Evolutionary conservation across 2,797 vertebrate genomes (phyloP).

Genomic region (Threskiornis aethiopicus): DNA sequence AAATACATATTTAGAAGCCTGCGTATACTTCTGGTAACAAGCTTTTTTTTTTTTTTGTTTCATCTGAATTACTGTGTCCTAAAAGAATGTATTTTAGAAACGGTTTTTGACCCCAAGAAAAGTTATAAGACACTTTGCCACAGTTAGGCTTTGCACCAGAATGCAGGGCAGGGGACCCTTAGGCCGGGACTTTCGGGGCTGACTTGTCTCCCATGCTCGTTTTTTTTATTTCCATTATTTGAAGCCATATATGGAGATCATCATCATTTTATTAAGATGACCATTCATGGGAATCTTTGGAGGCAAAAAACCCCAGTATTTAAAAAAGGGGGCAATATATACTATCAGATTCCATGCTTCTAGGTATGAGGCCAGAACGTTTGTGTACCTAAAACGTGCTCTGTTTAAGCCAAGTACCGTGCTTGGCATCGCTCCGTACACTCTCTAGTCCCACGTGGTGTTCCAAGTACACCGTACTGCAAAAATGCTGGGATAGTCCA

Average conservation of each 20-base stretch:
- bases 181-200: neutral
- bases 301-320: neutral
- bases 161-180: neutral
- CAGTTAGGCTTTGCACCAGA: neutral
- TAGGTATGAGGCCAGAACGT: neutral
- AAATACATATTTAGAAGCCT: neutral
- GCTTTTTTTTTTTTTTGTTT: neutral
- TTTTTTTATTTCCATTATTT: neutral
- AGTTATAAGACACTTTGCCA: accelerated
- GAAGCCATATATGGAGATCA: neutral
- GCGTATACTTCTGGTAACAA: neutral
- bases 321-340: neutral
- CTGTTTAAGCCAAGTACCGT: neutral
- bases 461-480: neutral
- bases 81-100: neutral
- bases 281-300: neutral
- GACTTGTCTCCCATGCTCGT: neutral
- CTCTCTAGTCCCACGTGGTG: neutral
- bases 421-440: neutral
- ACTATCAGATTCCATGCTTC: neutral
- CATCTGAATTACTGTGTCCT: neutral
- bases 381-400: neutral
- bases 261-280: neutral
- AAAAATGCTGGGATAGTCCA: neutral
- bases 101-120: neutral